Evolutionary conservation across 2,888 invertebrate species (phyloP).

Genomic region (Marronus borbonicus): DNA sequence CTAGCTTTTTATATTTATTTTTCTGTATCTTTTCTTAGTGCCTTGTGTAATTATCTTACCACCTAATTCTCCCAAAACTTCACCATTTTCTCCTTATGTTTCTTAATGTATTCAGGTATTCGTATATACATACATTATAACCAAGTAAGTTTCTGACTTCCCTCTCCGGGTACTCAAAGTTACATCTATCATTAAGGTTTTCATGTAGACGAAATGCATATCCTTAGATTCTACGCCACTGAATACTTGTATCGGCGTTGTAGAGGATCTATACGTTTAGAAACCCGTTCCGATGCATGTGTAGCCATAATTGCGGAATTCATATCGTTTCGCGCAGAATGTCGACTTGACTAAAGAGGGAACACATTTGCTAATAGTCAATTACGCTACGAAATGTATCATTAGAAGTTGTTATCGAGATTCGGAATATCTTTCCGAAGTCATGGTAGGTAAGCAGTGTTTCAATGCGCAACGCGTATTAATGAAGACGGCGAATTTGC

Average conservation of each 20-base stretch:
- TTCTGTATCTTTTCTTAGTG: too few relatives aligned
- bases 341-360: slow-evolving; percentile 53
- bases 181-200: too few relatives aligned
- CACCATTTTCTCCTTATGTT: too few relatives aligned
- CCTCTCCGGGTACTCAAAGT: too few relatives aligned
- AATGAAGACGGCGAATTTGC: slow-evolving; percentile 30
- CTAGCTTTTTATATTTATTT: too few relatives aligned
- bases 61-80: too few relatives aligned
- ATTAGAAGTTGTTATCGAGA: slow-evolving; percentile 48
- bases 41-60: too few relatives aligned
- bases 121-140: too few relatives aligned
- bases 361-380: slow-evolving; percentile 54
- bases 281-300: slow-evolving; percentile 49
- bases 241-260: neutral
- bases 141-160: too few relatives aligned
- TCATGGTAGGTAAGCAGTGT: slow-evolving; percentile 27
- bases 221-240: slow-evolving; percentile 27
- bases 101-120: too few relatives aligned
- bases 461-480: slow-evolving; percentile 23
- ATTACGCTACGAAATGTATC: slow-evolving; percentile 51
- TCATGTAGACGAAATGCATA: too few relatives aligned
- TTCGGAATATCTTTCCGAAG: slow-evolving; percentile 32
- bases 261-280: slow-evolving; percentile 22
- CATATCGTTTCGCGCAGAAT: slow-evolving; percentile 50
- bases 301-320: slow-evolving; percentile 53